Evolutionary conservation across 2,113 vertebrate species (phyloP).

Genomic region (Odontophorus gujanensis): DNA sequence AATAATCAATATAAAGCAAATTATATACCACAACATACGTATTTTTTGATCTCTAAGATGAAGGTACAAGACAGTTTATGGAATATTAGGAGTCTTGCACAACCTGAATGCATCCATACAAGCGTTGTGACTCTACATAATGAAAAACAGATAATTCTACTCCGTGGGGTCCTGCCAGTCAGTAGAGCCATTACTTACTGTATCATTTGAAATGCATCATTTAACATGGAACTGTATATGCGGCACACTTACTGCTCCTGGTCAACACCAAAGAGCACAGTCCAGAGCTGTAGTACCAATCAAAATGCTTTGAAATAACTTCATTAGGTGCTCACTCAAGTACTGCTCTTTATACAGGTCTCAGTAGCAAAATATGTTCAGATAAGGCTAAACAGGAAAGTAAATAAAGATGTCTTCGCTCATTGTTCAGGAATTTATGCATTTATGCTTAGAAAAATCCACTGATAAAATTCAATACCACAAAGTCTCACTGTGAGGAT

Average conservation of each 20-base stretch:
- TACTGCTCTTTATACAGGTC: neutral
- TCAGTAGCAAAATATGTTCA: neutral
- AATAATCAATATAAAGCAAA: neutral
- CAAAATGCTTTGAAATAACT: neutral
- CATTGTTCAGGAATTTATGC: constrained; percentile 38
- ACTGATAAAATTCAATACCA: neutral
- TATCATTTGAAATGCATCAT: neutral
- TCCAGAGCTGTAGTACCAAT: neutral
- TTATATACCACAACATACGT: neutral
- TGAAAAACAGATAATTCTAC: neutral
- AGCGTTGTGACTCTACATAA: neutral
- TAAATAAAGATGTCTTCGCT: neutral
- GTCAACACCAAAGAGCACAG: neutral
- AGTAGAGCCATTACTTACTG: neutral
- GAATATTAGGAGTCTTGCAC: neutral
- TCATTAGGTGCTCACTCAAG: neutral
- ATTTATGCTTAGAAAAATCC: constrained; percentile 38
- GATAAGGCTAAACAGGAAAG: neutral
- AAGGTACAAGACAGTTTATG: neutral
- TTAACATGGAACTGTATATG: neutral
- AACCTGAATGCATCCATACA: neutral
- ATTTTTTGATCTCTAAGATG: neutral
- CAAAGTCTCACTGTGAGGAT: constrained; percentile 1
- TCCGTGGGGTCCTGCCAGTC: neutral
- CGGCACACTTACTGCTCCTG: neutral